Evolutionary conservation across 2,797 vertebrate genomes (phyloP), one percentile per base, ranked within the genome.

Genomic region (Tinamus major): DNA sequence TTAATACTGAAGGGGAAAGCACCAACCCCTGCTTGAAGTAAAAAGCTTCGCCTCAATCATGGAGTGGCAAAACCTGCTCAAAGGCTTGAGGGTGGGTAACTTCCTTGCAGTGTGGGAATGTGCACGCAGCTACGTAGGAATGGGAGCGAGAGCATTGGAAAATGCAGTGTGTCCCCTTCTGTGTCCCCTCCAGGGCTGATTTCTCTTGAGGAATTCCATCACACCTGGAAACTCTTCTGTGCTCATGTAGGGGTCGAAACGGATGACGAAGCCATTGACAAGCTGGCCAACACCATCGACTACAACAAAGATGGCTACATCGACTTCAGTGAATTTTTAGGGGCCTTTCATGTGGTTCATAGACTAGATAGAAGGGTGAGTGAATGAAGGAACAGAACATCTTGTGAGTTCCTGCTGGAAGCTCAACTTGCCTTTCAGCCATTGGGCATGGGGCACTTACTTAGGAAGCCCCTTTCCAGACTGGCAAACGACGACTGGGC

Each of bases 271-370:
- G 97, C 98, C 80, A 97, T 99, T 16, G 98, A 99, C 63, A 98
- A 98, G 79, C 97, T 99, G 83, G 98, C 98, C 14, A 98, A 97
- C 83, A 98, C 97, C 95, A 99, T 99, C 59, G 99, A 99, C 96
- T 98, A 98, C 95, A 99, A 99, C 98, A 99, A 98, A 96, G 99
- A 99, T 6, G 99, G 99, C 95, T 98, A 98, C 90, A 99, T 99
- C 64, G 99, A 99, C 97, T 99, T 99, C 95, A 99, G 97, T 19
- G 99, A 99, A 97, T 99, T 99, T 96, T 97, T 99, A 58, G 99
- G 99, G 95, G 99, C 99, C 70, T 99, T 99, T 95, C 98, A 98
- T 7, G 98, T 99, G 58, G 99, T 99, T 61, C 98, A 99, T 79
- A 99, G 98, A 91, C 97, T 99, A 26, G 98, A 99, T 83, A 97